Evolutionary conservation across 1,140 invertebrate species (phyloP), one percentile per base, ranked within the genome.

Genomic region (Drosophila obscura): DNA sequence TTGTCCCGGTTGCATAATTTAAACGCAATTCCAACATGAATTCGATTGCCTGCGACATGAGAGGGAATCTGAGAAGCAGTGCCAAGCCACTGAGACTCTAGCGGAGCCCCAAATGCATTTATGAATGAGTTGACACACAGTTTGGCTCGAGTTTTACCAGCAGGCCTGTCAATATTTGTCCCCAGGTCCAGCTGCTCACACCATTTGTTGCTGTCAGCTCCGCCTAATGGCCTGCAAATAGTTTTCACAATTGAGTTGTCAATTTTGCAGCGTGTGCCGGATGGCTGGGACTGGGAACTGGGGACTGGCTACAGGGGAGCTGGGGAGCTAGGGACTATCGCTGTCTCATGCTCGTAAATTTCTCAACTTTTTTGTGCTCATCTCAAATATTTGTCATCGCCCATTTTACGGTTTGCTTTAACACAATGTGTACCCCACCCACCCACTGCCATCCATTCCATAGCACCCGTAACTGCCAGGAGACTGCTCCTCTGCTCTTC

Each of bases 191-290:
- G 28, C 31, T 39, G 53, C 51, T 67, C 41, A 61, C 73, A 76
- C 73, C 73, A 68, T 53, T 61, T 76, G 55, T 67, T 56, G 52
- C 49, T n/a, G 44, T 51, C 65, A 46, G 35, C 55, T 59, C 53
- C 73, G 65, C 65, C 73, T 77, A 77, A 77, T 77, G 64, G 73
- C 65, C 48, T 77, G 74, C 73, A 77, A 77, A 77, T 77, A 77
- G 74, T 77, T 77, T 77, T 77, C 73, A 63, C 65, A 77, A 77
- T 77, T 77, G 74, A 77, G 73, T 77, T 77, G 74, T 77, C 73
- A 77, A 77, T 71, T 77, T 77, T 45, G 52, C 49, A n/a, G 51
- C 24, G 41, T 50, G 53, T 39, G 35, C 35, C 35, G 35, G 35
- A 39, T 13, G 11, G 35, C 4, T 5, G 35, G 35, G 35, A 13